Percentiles rank a stretch among this genome's conserved stretches.
Conservation (phyloP, 1,140 invertebrate genomes). For the Himalopsyche phryganea region DNA sequence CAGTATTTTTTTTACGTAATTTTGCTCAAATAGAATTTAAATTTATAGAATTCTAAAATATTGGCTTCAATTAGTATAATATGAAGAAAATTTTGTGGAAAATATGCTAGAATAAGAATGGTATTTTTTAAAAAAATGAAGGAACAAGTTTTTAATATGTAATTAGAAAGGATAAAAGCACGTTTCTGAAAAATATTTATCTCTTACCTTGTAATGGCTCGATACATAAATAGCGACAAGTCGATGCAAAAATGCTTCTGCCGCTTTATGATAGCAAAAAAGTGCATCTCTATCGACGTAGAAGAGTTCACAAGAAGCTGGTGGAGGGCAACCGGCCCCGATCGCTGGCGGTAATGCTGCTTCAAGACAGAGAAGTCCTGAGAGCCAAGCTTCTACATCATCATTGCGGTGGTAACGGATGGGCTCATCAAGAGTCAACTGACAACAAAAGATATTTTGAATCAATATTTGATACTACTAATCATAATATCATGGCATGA, state of each 20-base stretch:
- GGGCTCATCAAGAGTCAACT: conserved; percentile 85
- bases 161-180: too few relatives aligned
- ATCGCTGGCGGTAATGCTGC: conserved; percentile 63
- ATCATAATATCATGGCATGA: too few relatives aligned
- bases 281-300: conserved; percentile 91
- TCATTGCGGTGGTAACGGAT: conserved; percentile 92
- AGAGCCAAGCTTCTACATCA: conserved; percentile 88
- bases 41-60: too few relatives aligned
- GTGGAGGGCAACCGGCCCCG: conserved; percentile 79
- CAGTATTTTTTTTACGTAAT: too few relatives aligned
- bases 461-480: too few relatives aligned
- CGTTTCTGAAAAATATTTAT: too few relatives aligned
- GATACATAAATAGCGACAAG: conserved; percentile 92
- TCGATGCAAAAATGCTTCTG: conserved; percentile 90
- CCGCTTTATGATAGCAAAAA: conserved; percentile 95
- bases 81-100: too few relatives aligned
- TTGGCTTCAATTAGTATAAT: too few relatives aligned
- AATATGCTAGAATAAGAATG: too few relatives aligned
- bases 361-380: conserved; percentile 88
- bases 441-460: conserved; percentile 32
- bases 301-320: conserved; percentile 86
- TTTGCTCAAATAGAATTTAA: too few relatives aligned
- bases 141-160: too few relatives aligned
- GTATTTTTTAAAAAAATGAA: too few relatives aligned
- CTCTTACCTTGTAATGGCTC: conserved; percentile 89